A percentile compares a stretch with the other conserved stretches of the same genome.
Evolutionary conservation across 1,140 invertebrate species (phyloP).

Genomic region (Drosophila quadrilineata): DNA sequence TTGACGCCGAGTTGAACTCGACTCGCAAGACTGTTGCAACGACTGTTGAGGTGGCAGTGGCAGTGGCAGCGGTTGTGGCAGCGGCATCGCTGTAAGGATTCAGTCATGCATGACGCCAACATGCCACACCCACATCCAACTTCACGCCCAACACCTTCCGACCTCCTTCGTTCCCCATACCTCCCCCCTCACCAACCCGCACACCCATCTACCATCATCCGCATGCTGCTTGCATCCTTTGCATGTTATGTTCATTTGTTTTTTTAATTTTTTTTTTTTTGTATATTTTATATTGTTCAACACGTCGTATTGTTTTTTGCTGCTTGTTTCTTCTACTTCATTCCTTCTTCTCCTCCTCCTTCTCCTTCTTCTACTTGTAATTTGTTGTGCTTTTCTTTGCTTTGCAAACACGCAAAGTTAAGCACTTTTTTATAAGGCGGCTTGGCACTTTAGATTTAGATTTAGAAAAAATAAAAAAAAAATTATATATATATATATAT

Average conservation of each 20-base stretch:
- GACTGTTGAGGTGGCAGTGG: too few species aligned
- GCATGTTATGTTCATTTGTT: too few species aligned
- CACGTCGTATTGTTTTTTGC: conserved; percentile 28
- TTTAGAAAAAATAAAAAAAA: too few species aligned
- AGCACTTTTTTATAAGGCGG: conserved; percentile 28
- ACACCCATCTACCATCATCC: too few species aligned
- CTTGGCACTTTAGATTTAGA: too few species aligned
- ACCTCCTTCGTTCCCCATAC: not conserved
- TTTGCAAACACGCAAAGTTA: conserved; percentile 75
- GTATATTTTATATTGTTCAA: too few species aligned
- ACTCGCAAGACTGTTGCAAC: conserved; percentile 18
- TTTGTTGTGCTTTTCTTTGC: conserved; percentile 59
- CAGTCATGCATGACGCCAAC: conserved; percentile 59
- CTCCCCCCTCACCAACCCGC: not conserved
- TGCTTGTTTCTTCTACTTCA: conserved; percentile 2
- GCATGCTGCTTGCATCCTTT: too few species aligned
- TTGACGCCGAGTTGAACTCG: not conserved
- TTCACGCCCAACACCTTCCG: not conserved
- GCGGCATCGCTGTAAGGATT: too few species aligned
- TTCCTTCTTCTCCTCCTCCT: too few species aligned
- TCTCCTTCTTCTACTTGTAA: conserved; percentile 11
- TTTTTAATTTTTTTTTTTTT: too few species aligned
- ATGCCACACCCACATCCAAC: conserved; percentile 17
- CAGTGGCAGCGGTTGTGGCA: too few species aligned
- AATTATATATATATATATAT: too few species aligned